phyloP scores from a whole-genome alignment of 2,797 vertebrate species.

The Forpus xanthops region DNA sequence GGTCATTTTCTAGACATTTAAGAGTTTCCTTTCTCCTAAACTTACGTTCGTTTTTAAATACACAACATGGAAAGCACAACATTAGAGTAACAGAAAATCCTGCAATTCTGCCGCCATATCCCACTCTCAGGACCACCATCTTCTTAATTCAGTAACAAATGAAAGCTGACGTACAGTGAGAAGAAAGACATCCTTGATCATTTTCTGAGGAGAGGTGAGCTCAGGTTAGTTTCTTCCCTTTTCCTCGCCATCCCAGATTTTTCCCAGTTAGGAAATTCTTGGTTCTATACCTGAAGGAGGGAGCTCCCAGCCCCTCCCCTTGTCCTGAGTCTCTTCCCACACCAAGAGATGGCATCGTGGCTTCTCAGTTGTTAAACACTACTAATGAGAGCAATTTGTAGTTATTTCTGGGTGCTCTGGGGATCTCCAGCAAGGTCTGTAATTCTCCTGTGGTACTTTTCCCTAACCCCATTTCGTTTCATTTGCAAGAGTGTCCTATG shows the following conservation, averaged over 20 bases:
- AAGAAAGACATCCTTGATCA: neutral
- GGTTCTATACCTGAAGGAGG: neutral
- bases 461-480: neutral
- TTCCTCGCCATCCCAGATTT: neutral
- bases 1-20: neutral
- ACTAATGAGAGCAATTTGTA: neutral
- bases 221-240: neutral
- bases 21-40: neutral
- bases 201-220: neutral
- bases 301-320: neutral
- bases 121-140: neutral
- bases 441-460: neutral
- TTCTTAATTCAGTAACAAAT: neutral
- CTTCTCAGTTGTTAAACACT: neutral
- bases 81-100: neutral
- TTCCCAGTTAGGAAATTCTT: neutral
- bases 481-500: neutral
- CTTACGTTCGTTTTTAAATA: neutral
- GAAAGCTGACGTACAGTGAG: neutral
- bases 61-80: neutral
- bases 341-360: accelerated
- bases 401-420: constrained; percentile 1
- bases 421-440: neutral
- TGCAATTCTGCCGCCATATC: neutral
- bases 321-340: neutral